Percentiles rank a stretch among this genome's conserved stretches.
phyloP scores from a whole-genome alignment of 2,113 vertebrate species.

The Rousettus leschenaultii region DNA sequence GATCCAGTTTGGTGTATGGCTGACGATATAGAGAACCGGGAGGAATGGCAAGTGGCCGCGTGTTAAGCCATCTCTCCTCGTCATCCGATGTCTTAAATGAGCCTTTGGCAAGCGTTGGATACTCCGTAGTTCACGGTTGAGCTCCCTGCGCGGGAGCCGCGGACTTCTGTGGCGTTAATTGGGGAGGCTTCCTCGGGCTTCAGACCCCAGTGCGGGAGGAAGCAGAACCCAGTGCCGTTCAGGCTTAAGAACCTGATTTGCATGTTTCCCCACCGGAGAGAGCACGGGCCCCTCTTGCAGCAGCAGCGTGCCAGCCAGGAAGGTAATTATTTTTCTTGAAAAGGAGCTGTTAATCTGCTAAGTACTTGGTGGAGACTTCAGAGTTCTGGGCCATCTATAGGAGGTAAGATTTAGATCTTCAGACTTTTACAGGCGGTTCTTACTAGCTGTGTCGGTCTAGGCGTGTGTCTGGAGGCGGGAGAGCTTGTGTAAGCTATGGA shows the following conservation, averaged over 20 bases:
- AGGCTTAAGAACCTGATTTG: constrained; percentile 31
- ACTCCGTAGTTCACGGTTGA: constrained; percentile 65
- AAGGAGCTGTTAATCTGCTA: constrained; percentile 50
- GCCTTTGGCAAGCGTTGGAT: constrained; percentile 64
- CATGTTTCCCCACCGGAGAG: constrained; percentile 26
- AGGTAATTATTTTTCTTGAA: constrained; percentile 64
- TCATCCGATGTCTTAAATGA: constrained; percentile 66
- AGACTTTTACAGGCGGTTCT: neutral
- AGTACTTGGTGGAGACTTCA: neutral
- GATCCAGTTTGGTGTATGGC: constrained; percentile 23
- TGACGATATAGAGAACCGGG: neutral
- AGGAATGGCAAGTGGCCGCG: constrained; percentile 35
- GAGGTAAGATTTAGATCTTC: neutral
- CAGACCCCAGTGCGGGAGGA: neutral
- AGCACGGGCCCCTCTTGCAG: neutral
- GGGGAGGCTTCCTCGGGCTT: constrained; percentile 2
- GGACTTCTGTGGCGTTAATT: constrained; percentile 60
- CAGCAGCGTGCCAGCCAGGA: neutral
- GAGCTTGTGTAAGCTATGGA: neutral
- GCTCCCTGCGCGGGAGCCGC: constrained; percentile 36
- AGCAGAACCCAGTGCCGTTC: neutral
- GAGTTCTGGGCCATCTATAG: neutral
- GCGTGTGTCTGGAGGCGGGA: neutral
- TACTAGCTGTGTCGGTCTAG: neutral
- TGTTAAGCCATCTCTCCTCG: constrained; percentile 34